phyloP scores from a whole-genome alignment of 2,797 vertebrate genomes.

The Gastrophryne carolinensis region DNA sequence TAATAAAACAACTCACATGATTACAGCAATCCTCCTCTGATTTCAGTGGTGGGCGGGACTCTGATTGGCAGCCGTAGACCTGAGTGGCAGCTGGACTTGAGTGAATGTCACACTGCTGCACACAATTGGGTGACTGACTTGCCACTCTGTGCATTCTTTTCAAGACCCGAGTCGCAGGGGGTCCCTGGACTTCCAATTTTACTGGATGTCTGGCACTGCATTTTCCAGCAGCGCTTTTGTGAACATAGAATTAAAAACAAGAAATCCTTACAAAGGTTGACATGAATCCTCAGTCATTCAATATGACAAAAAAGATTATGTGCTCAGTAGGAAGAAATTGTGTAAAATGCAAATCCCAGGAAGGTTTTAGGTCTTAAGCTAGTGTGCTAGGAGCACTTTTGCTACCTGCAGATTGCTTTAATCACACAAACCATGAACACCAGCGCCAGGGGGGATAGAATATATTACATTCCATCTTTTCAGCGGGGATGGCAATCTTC shows the following conservation, averaged over 20 bases:
- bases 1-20: too few relatives aligned
- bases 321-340: conserved; percentile 49
- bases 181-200: too few relatives aligned
- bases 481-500: conserved; percentile 28
- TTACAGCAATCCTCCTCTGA: too few relatives aligned
- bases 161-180: too few relatives aligned
- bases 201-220: too few relatives aligned
- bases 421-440: conserved; percentile 37
- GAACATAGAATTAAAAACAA: conserved; percentile 21
- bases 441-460: conserved; percentile 42
- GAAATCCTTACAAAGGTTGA: conserved; percentile 26
- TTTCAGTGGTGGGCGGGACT: too few relatives aligned
- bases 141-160: too few relatives aligned
- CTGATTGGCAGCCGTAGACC: too few relatives aligned
- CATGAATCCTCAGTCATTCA: conserved; percentile 30
- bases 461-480: conserved; percentile 52
- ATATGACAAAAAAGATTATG: conserved; percentile 44
- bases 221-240: conserved; percentile 25
- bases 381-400: conserved; percentile 46
- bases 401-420: conserved; percentile 50
- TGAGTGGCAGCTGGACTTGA: too few relatives aligned
- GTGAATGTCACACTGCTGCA: too few relatives aligned
- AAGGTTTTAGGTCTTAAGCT: conserved; percentile 48
- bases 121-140: too few relatives aligned
- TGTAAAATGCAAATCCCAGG: conserved; percentile 54